Evolutionary conservation across 2,888 invertebrate species (phyloP), one percentile per base, ranked within the genome.

Genomic region (Drosophila seclusa): DNA sequence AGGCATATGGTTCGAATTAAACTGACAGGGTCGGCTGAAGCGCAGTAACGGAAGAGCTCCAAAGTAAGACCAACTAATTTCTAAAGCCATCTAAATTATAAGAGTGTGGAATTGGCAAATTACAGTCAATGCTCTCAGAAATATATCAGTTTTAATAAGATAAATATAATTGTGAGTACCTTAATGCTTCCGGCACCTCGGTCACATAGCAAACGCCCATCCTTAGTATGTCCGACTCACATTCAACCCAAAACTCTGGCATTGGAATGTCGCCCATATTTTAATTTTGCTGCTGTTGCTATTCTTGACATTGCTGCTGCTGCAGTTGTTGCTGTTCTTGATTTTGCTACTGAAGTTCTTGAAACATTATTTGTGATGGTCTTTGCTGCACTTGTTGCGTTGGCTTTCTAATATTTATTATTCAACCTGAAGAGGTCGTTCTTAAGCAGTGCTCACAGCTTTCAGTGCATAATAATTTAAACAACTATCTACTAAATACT

Each of bases 201-300:
- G 83, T 83, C 11, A 86, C 87, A 62, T 80, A 34, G 49, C 84
- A 83, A 60, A 72, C 55, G n/a, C 89, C 83, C 21, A 88, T 7
- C 8, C 57, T 63, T 6, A 52, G 29, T 7, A 68, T 13, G 16
- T 71, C 73, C 24, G 50, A 5, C 8, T 63, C 68, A 49, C 45
- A 60, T 18, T 40, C 48, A 31, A 36, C 34, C 16, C 29, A 13
- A 24, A 50, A 24, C 7, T 59, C 57, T 1, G 67, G 21, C 42
- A 63, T 11, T 62, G 75, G 50, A 32, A 45, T 32, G 29, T 34
- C 70, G 34, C 38, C 31, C 55, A 69, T 61, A 27, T 45, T 67
- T 29, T 55, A 64, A 6, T 34, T 29, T 13, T 8, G 48, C 13
- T 53, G 48, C 18, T 54, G 45, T n/a, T 38, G 52, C 40, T n/a